phyloP scores from a whole-genome alignment of 2,113 vertebrate genomes.

The Eonycteris spelaea region DNA sequence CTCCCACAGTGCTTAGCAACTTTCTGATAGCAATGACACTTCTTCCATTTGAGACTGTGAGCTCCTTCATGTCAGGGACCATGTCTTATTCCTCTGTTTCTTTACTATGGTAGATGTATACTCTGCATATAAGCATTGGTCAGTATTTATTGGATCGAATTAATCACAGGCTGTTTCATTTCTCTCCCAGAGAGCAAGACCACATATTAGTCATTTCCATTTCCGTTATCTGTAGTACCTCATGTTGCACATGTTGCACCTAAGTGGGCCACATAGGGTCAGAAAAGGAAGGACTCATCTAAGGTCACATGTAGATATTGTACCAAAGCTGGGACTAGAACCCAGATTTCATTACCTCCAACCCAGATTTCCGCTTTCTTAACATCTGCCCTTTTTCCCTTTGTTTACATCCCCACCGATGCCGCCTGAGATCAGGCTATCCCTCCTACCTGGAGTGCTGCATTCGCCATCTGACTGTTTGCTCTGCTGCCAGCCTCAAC shows the following conservation, averaged over 20 bases:
- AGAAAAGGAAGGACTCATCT: background rate
- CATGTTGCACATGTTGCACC: background rate
- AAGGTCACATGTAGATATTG: background rate
- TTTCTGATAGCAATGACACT: background rate
- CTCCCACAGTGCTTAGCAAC: background rate
- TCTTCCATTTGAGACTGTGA: background rate
- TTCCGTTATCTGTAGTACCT: background rate
- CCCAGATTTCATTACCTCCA: background rate
- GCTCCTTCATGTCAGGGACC: background rate
- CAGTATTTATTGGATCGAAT: background rate
- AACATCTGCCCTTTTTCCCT: background rate
- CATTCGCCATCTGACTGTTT: constrained; percentile 19
- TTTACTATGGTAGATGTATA: background rate
- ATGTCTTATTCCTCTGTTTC: background rate
- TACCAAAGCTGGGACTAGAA: background rate
- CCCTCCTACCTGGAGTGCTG: constrained; percentile 37
- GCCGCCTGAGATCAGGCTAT: background rate
- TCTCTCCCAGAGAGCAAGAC: background rate
- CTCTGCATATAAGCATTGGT: background rate
- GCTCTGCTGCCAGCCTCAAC: constrained; percentile 31
- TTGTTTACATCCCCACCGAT: background rate
- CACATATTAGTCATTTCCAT: background rate
- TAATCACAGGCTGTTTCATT: background rate
- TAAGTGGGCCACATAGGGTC: background rate
- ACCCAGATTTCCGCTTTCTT: background rate